Conservation (phyloP, 2,888 invertebrate species). For the Tachina grossa region DNA sequence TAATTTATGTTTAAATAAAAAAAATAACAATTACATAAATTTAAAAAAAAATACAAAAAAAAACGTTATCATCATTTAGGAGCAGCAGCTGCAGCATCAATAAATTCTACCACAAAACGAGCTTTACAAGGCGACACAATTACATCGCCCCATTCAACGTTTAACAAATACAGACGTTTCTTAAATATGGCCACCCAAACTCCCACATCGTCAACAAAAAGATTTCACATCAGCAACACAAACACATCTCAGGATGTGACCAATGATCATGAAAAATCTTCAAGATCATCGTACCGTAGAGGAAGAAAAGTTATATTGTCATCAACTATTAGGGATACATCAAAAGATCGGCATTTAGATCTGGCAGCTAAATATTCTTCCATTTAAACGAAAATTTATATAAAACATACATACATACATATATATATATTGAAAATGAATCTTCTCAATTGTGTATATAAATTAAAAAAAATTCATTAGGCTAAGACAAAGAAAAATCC, state of each 20-base stretch:
- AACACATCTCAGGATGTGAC: constrained; percentile 2
- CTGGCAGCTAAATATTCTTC: constrained; percentile 75
- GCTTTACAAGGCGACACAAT: constrained; percentile 73
- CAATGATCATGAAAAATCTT: constrained; percentile 50
- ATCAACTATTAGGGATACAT: constrained; percentile 59
- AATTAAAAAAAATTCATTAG: constrained; percentile 1
- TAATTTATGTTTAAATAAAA: constrained; percentile 34
- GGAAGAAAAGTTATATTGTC: constrained; percentile 59
- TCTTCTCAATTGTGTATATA: constrained; percentile 41
- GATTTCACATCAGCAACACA: constrained; percentile 60
- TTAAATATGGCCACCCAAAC: constrained; percentile 75
- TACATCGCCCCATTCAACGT: constrained; percentile 53
- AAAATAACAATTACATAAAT: constrained; percentile 15
- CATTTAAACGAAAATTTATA: constrained; percentile 63
- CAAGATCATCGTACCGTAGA: constrained; percentile 18
- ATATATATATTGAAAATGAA: background rate
- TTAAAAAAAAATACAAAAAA: constrained; percentile 22
- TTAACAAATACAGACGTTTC: constrained; percentile 74
- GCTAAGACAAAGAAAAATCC: background rate
- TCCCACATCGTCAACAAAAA: constrained; percentile 67
- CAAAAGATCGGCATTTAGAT: constrained; percentile 71
- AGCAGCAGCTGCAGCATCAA: constrained; percentile 71
- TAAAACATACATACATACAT: background rate
- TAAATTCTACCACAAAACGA: constrained; percentile 49
- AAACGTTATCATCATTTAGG: constrained; percentile 64